Percentiles rank a stretch among this genome's conserved stretches.
Evolutionary conservation across 2,113 vertebrate species (phyloP).

Genomic region (Lathamus discolor): DNA sequence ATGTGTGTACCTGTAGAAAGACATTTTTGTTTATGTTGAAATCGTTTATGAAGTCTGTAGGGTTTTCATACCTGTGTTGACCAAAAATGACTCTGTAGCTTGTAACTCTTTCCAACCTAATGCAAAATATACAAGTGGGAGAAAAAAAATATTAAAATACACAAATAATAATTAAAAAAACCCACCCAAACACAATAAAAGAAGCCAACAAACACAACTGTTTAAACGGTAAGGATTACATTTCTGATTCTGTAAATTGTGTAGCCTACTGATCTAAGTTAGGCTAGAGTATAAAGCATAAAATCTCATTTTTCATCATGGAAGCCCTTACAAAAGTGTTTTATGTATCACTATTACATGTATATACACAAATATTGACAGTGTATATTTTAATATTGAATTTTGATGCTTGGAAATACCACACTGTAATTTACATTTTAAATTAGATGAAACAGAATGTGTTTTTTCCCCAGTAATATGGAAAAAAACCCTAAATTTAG

Average conservation of each 20-base stretch:
- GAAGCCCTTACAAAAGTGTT: background rate
- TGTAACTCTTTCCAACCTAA: background rate
- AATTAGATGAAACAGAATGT: background rate
- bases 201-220: background rate
- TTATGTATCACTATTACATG: background rate
- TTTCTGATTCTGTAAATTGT: background rate
- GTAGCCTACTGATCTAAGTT: background rate
- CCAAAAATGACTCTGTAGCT: background rate
- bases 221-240: background rate
- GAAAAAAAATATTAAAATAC: background rate
- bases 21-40: background rate
- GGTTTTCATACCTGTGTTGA: background rate
- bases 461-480: background rate
- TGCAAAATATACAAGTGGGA: background rate
- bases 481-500: background rate
- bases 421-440: background rate
- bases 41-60: conserved; percentile 16
- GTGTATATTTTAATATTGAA: background rate
- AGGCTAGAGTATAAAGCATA: background rate
- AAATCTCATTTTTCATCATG: background rate
- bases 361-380: background rate
- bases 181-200: background rate
- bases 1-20: background rate
- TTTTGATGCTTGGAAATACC: background rate
- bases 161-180: background rate